Evolutionary conservation across 2,113 vertebrate genomes (phyloP).

Genomic region (Antigone vipio): DNA sequence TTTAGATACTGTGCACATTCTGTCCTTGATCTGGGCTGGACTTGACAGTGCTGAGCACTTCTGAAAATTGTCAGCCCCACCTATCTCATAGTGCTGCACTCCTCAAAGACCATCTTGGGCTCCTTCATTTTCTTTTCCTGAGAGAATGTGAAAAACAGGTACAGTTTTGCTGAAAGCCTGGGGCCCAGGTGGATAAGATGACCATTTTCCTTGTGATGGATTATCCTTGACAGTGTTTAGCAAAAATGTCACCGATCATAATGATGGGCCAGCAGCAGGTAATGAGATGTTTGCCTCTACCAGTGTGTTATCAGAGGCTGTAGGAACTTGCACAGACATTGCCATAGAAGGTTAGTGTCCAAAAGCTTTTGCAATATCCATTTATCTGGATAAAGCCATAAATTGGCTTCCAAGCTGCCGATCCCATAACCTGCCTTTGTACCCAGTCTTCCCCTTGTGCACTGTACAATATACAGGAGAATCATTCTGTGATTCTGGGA

Average conservation of each 20-base stretch:
- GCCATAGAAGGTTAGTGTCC: not conserved
- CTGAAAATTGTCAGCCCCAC: not conserved
- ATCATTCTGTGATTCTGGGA: not conserved
- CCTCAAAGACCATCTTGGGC: not conserved
- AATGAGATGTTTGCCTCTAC: conserved; percentile 4
- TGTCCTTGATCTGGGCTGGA: not conserved
- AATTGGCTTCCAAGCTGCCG: not conserved
- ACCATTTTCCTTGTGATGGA: conserved; percentile 39
- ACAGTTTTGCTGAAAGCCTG: conserved; percentile 1
- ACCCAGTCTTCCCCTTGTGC: not conserved
- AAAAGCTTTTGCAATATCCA: not conserved
- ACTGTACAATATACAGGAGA: not conserved
- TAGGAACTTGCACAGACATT: not conserved
- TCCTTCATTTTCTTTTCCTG: conserved; percentile 5
- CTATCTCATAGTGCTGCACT: not conserved
- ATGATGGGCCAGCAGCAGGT: conserved; percentile 3
- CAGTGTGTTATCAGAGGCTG: not conserved
- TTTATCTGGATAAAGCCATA: not conserved
- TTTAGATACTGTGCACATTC: not conserved
- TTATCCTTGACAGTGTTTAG: conserved; percentile 50
- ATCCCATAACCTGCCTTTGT: not conserved
- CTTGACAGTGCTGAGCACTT: not conserved
- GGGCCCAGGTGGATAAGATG: not conserved
- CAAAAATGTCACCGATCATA: conserved; percentile 26
- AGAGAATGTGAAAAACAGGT: not conserved